Conservation (phyloP, 2,888 invertebrate species). For the Cataglyphis rosenhaueri region DNA sequence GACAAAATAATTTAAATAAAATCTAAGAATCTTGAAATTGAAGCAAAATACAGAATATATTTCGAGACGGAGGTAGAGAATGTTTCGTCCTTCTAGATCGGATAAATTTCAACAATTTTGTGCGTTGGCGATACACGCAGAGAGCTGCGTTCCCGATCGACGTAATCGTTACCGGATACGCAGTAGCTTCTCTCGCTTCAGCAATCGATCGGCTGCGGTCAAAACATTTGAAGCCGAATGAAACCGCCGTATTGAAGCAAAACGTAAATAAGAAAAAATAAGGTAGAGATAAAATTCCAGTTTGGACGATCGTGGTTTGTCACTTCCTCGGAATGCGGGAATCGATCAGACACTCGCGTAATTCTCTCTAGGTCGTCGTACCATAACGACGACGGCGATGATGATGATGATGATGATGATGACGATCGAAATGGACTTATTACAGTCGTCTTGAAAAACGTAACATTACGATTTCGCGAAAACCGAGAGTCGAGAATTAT, state of each 20-base stretch:
- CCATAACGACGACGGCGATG: background rate
- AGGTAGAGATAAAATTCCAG: conserved; percentile 11
- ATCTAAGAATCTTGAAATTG: background rate
- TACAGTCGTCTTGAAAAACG: background rate
- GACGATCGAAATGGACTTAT: background rate
- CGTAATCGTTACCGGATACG: conserved; percentile 65
- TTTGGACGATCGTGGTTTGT: conserved; percentile 7
- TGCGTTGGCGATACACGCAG: conserved; percentile 7
- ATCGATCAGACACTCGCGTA: conserved; percentile 14
- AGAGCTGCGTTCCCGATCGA: conserved; percentile 59
- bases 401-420: conserved; percentile 15
- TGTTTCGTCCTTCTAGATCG: background rate
- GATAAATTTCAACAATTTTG: background rate
- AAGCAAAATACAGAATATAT: background rate
- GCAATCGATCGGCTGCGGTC: conserved; percentile 29
- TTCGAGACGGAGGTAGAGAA: background rate
- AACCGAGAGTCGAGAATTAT: conserved; percentile 23
- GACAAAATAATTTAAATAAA: background rate
- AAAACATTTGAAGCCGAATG: background rate
- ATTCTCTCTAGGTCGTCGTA: conserved; percentile 21
- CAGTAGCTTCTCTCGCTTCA: conserved; percentile 43
- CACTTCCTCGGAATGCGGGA: conserved; percentile 4
- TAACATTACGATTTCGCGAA: conserved; percentile 9
- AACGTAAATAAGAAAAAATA: background rate
- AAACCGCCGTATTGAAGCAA: conserved; percentile 7